phyloP scores from a whole-genome alignment of 2,888 invertebrate species.

The Cantharis lateralis region DNA sequence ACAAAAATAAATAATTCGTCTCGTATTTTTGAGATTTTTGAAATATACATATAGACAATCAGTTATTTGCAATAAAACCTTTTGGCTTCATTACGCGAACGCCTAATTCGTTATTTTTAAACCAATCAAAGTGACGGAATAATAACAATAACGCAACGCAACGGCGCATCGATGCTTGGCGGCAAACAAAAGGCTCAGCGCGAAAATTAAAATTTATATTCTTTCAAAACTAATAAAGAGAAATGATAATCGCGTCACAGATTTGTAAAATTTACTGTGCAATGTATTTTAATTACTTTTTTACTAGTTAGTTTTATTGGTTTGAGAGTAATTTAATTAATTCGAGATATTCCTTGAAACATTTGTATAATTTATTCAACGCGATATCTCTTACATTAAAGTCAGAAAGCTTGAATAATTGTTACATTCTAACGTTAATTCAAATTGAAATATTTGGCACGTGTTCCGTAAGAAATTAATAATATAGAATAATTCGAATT shows the following conservation, averaged over 20 bases:
- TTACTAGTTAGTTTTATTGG: neutral
- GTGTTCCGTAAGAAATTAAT: neutral
- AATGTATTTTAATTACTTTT: neutral
- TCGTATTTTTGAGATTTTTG: constrained; percentile 21
- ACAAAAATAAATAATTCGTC: constrained; percentile 52
- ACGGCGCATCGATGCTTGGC: neutral
- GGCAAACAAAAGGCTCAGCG: neutral
- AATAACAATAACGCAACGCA: neutral
- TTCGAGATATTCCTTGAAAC: neutral
- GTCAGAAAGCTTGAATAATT: neutral
- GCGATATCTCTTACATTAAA: neutral
- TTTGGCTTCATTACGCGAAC: neutral
- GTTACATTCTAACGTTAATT: neutral
- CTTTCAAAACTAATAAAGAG: neutral
- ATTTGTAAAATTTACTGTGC: neutral
- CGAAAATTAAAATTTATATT: neutral
- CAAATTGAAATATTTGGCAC: neutral
- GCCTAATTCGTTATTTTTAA: neutral
- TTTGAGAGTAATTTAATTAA: neutral
- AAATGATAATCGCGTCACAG: neutral
- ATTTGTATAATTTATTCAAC: neutral
- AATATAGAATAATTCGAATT: neutral
- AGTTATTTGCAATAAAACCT: constrained; percentile 20
- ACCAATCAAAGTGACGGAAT: neutral
- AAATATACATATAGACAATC: constrained; percentile 34